A percentile compares a stretch with the other conserved stretches of the same genome.
Conservation (phyloP, 2,888 invertebrate species). For the Heliconius erato region DNA sequence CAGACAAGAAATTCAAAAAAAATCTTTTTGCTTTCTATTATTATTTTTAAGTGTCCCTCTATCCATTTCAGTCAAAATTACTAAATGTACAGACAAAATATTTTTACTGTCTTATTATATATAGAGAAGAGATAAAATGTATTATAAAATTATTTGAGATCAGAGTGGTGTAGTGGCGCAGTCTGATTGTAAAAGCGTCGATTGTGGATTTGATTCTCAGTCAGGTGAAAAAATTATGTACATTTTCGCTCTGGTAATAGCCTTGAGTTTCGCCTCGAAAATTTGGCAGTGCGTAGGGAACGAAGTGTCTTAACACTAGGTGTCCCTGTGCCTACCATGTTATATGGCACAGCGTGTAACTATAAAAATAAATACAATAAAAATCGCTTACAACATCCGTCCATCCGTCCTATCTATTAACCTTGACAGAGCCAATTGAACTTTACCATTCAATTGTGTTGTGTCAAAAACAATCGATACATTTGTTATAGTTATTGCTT, state of each 20-base stretch:
- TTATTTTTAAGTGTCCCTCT: no score
- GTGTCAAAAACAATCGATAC: conserved; percentile 47
- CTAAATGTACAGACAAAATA: no score
- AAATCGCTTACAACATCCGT: conserved; percentile 31
- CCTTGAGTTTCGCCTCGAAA: neutral
- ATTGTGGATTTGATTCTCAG: neutral
- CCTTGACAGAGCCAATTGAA: conserved; percentile 50
- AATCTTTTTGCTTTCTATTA: no score
- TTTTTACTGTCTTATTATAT: no score
- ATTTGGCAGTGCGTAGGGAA: neutral
- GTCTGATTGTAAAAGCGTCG: neutral
- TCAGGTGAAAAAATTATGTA: neutral
- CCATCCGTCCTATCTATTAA: conserved; percentile 46
- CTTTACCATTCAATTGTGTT: conserved; percentile 43
- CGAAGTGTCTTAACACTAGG: neutral
- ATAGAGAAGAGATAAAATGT: no score
- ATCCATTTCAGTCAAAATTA: no score
- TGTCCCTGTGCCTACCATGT: neutral
- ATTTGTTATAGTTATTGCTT: conserved; percentile 42
- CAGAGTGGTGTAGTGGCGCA: neutral
- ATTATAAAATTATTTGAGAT: no score
- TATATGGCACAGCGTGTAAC: no score
- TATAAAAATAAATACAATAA: neutral
- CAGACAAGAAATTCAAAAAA: no score
- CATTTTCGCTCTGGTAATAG: neutral